phyloP scores from a whole-genome alignment of 2,113 vertebrate genomes.

The Phylloscopus whistleri region DNA sequence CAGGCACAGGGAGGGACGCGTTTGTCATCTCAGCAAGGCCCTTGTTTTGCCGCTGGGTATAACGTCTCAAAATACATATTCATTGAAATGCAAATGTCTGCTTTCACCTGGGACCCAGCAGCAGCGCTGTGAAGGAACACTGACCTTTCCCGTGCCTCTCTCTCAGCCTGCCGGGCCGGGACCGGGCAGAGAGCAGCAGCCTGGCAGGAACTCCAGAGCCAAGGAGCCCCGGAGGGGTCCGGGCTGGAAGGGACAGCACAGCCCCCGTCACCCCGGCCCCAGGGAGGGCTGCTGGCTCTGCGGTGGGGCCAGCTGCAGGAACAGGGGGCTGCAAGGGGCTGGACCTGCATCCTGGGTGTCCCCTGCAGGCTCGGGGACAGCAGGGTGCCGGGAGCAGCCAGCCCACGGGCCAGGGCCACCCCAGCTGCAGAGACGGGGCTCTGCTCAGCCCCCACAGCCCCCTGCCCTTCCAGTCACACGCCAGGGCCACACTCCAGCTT shows the following conservation, averaged over 20 bases:
- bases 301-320: not conserved
- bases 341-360: too few species aligned
- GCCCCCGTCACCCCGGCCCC: not conserved
- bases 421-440: too few species aligned
- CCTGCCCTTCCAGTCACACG: too few species aligned
- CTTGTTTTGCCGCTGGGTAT: not conserved
- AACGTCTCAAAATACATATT: slow-evolving; percentile 49
- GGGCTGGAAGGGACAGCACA: not conserved
- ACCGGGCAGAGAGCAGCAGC: not conserved
- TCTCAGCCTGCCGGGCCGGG: too few species aligned
- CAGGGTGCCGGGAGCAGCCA: too few species aligned
- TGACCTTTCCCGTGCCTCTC: not conserved
- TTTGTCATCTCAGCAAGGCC: slow-evolving; percentile 11
- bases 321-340: not conserved
- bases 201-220: accelerated
- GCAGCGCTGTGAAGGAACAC: not conserved
- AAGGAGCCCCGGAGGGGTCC: too few species aligned
- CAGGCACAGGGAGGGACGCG: not conserved
- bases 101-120: slow-evolving; percentile 18
- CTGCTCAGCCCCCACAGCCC: too few species aligned
- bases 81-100: slow-evolving; percentile 39
- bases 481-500: too few species aligned
- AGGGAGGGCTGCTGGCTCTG: not conserved
- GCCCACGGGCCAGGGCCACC: too few species aligned
- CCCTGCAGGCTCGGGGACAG: not conserved